A percentile compares a stretch with the other conserved stretches of the same genome.
Conservation (phyloP, 1,140 invertebrate genomes). For the Macrocentrus cingulum region DNA sequence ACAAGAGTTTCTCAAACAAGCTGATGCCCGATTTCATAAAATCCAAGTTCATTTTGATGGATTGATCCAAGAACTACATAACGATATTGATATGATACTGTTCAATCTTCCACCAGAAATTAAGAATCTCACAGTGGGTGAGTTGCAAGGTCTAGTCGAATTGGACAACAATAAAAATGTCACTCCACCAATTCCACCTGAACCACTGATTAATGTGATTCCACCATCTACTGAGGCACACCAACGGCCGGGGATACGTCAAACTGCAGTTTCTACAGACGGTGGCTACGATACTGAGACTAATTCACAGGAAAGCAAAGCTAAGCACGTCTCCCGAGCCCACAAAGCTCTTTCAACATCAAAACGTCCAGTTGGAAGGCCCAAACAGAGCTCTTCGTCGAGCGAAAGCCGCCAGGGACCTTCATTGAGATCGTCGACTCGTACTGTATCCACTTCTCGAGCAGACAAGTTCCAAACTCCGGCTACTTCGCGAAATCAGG, state of each 20-base stretch:
- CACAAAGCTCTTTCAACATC: conserved; percentile 7
- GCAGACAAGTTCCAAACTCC: conserved; percentile 43
- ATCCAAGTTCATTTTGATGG: conserved; percentile 36
- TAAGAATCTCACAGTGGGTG: conserved; percentile 35
- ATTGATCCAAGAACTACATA: conserved; percentile 30
- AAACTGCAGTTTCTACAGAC: conserved; percentile 24
- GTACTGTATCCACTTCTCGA: not conserved
- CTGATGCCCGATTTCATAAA: conserved; percentile 31
- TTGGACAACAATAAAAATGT: conserved; percentile 36
- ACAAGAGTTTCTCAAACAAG: conserved; percentile 44
- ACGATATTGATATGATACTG: conserved; percentile 26
- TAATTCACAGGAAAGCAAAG: conserved; percentile 5
- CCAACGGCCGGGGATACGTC: conserved; percentile 20
- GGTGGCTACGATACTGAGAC: conserved; percentile 31
- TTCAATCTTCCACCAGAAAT: conserved; percentile 35
- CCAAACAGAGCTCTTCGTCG: not conserved
- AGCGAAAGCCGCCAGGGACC: conserved; percentile 12
- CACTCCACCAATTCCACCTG: conserved; percentile 24
- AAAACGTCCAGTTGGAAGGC: not conserved
- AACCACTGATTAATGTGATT: not conserved
- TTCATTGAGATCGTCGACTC: conserved; percentile 24
- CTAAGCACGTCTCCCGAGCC: conserved; percentile 27
- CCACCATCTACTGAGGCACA: conserved; percentile 18
- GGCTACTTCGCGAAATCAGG: conserved; percentile 11
- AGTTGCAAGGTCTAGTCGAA: conserved; percentile 30